Evolutionary conservation across 2,113 vertebrate species (phyloP).

Genomic region (Hymenochirus boettgeri): DNA sequence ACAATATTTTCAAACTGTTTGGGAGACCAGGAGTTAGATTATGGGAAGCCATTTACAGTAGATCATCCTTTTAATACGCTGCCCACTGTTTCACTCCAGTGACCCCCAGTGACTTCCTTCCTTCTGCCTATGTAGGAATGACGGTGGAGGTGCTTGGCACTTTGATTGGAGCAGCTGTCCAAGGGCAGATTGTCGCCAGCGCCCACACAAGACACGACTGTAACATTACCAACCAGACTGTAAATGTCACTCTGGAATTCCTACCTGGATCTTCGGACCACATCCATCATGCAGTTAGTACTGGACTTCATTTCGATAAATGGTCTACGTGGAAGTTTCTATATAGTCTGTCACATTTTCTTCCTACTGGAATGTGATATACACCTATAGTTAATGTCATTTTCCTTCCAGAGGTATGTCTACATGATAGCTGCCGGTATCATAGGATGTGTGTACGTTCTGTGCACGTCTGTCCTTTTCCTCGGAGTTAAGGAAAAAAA

Average conservation of each 20-base stretch:
- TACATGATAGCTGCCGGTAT: slow-evolving; percentile 86
- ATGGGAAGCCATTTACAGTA: no score
- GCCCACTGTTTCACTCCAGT: no score
- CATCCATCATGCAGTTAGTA: slow-evolving; percentile 66
- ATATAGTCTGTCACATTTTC: not conserved
- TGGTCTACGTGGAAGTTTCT: no score
- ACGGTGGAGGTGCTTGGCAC: slow-evolving; percentile 90
- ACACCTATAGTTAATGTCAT: not conserved
- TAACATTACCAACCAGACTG: slow-evolving; percentile 53
- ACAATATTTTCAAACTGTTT: no score
- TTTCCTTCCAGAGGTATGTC: slow-evolving; percentile 67
- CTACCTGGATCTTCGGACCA: slow-evolving; percentile 57
- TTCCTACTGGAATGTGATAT: not conserved
- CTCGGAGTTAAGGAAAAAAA: slow-evolving; percentile 87
- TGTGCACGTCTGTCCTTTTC: slow-evolving; percentile 78
- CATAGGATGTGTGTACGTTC: slow-evolving; percentile 76
- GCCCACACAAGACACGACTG: slow-evolving; percentile 71
- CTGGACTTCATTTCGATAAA: not conserved
- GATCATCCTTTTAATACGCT: no score
- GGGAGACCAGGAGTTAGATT: no score
- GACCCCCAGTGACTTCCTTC: not conserved
- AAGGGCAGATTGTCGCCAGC: slow-evolving; percentile 87
- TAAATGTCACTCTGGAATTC: slow-evolving; percentile 51
- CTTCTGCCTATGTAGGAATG: slow-evolving; percentile 71
- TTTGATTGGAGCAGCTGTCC: slow-evolving; percentile 81